phyloP scores from a whole-genome alignment of 2,888 invertebrate species.

The Xestia xanthographa region DNA sequence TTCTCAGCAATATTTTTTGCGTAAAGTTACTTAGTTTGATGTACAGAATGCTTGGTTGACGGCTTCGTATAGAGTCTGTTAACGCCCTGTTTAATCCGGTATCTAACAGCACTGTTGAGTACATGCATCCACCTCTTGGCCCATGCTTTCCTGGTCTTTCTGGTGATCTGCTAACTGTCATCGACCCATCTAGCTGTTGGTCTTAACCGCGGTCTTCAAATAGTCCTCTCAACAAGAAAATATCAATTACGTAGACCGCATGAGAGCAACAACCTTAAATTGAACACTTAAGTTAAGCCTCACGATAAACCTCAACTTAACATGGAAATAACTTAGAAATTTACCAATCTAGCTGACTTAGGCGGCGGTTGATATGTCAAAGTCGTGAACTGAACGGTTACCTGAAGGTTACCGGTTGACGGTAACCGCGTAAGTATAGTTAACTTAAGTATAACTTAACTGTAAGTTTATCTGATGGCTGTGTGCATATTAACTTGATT shows the following conservation, averaged over 20 bases:
- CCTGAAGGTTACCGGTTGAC: constrained; percentile 54
- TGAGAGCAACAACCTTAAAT: constrained; percentile 21
- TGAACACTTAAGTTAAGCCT: constrained; percentile 36
- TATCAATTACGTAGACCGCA: not conserved
- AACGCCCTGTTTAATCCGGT: too few species aligned
- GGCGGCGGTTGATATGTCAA: constrained; percentile 68
- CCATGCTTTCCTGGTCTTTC: too few species aligned
- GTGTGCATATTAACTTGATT: constrained; percentile 48
- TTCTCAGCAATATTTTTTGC: too few species aligned
- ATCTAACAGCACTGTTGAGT: too few species aligned
- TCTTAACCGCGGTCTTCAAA: not conserved
- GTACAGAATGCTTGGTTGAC: too few species aligned
- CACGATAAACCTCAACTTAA: constrained; percentile 50
- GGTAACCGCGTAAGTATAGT: constrained; percentile 56
- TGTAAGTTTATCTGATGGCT: constrained; percentile 43
- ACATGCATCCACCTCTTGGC: too few species aligned
- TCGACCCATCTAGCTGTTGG: not conserved
- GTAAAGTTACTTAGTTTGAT: too few species aligned
- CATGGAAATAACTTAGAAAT: constrained; percentile 59
- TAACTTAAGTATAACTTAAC: constrained; percentile 44
- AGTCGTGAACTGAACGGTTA: constrained; percentile 66
- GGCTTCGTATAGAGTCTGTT: too few species aligned
- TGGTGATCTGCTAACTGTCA: not conserved
- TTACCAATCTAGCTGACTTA: constrained; percentile 52
- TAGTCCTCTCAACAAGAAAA: not conserved